Conservation (phyloP, 2,888 invertebrate species). For the Apamea monoglypha region DNA sequence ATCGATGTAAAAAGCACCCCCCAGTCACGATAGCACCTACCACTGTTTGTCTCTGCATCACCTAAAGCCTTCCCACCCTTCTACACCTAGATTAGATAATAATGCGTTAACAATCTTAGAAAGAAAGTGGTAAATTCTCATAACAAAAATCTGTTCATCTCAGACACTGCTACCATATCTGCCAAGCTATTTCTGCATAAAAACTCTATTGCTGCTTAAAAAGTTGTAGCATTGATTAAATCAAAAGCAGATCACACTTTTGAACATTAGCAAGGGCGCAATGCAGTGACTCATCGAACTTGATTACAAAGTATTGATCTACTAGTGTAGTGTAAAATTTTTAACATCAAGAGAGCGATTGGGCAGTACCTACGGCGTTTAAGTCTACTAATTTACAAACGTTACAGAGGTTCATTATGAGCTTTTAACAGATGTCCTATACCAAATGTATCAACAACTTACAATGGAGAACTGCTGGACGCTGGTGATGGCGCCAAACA, state of each 20-base stretch:
- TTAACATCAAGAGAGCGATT: background rate
- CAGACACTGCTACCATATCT: too few relatives aligned
- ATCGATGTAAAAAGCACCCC: background rate
- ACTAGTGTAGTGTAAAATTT: background rate
- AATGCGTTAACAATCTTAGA: background rate
- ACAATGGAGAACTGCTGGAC: background rate
- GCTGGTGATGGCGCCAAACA: too few relatives aligned
- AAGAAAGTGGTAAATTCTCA: background rate
- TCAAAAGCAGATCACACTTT: background rate
- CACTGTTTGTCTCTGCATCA: too few relatives aligned
- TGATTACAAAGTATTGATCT: background rate
- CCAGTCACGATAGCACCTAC: too few relatives aligned
- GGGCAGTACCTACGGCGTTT: background rate
- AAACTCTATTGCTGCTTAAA: background rate
- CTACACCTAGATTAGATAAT: background rate
- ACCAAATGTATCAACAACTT: background rate
- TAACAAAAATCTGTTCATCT: background rate
- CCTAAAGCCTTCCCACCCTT: too few relatives aligned
- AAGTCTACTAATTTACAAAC: background rate
- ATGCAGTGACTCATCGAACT: background rate
- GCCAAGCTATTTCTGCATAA: too few relatives aligned
- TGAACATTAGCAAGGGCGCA: background rate
- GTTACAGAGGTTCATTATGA: too few relatives aligned
- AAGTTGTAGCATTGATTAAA: background rate
- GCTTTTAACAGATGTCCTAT: background rate